Evolutionary conservation across 2,888 invertebrate genomes (phyloP).

Genomic region (Dicyrtomina minuta): DNA sequence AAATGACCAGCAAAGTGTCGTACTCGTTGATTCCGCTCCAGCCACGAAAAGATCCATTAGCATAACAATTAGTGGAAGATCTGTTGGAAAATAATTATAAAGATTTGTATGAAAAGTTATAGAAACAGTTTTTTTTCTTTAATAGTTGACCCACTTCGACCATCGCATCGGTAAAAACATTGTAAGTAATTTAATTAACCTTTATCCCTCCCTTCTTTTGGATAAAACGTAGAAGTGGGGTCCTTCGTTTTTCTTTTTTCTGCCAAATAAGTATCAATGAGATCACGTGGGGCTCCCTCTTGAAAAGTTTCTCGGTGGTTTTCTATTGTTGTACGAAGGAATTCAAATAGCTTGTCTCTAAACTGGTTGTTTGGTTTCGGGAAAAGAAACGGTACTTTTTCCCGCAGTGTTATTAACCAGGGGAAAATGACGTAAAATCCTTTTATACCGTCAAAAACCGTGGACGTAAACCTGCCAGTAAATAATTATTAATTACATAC

Average conservation of each 20-base stretch:
- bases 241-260: background rate
- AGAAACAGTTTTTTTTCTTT: too few species aligned
- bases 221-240: background rate
- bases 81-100: background rate
- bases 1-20: too few species aligned
- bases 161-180: too few species aligned
- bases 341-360: too few species aligned
- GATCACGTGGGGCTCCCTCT: constrained; percentile 1
- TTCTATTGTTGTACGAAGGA: background rate
- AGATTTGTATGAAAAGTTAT: too few species aligned
- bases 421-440: background rate
- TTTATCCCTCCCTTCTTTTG: background rate
- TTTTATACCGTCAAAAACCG: background rate
- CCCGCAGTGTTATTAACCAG: background rate
- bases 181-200: too few species aligned
- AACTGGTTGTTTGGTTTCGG: too few species aligned
- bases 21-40: too few species aligned
- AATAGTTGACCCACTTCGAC: too few species aligned
- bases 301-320: constrained; percentile 8
- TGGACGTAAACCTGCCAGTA: background rate
- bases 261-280: constrained; percentile 4
- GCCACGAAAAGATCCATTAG: constrained; percentile 12
- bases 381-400: background rate
- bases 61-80: background rate
- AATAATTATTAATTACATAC: too few species aligned